Evolutionary conservation across 23 tunicate genomes (phyloP).

Genomic region (Botrylloides violaceus): DNA sequence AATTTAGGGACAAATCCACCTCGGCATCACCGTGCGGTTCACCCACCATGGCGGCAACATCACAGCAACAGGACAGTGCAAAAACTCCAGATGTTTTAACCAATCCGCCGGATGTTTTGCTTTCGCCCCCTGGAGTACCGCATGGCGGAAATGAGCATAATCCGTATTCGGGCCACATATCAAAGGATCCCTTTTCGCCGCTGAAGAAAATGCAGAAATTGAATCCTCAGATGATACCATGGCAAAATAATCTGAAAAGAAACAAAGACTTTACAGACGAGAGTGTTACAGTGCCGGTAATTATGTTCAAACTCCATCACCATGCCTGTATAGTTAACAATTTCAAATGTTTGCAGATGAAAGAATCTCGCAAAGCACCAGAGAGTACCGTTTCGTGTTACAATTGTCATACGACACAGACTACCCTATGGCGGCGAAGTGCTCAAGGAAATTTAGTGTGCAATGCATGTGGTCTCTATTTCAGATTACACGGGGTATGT

Average conservation of each 20-base stretch:
- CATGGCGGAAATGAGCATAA: not conserved
- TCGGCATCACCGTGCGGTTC: not conserved
- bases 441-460: conserved; percentile 20
- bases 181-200: not conserved
- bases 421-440: conserved; percentile 22
- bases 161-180: not conserved
- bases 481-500: conserved; percentile 26
- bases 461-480: conserved; percentile 27
- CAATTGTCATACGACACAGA: conserved; percentile 8
- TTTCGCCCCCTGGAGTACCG: not conserved
- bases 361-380: not conserved
- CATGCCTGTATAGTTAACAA: no score
- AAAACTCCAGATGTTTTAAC: not conserved
- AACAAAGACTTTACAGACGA: not conserved
- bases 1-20: not conserved
- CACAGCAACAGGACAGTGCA: not conserved
- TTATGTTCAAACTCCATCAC: no score
- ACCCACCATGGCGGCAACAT: not conserved
- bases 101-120: conserved; percentile 11
- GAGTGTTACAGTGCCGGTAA: not conserved
- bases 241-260: conserved; percentile 8
- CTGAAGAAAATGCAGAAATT: not conserved
- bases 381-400: conserved; percentile 1
- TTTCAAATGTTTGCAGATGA: not conserved
- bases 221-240: not conserved